Conservation (phyloP, 2,888 invertebrate species). For the Cephonodes hylas region DNA sequence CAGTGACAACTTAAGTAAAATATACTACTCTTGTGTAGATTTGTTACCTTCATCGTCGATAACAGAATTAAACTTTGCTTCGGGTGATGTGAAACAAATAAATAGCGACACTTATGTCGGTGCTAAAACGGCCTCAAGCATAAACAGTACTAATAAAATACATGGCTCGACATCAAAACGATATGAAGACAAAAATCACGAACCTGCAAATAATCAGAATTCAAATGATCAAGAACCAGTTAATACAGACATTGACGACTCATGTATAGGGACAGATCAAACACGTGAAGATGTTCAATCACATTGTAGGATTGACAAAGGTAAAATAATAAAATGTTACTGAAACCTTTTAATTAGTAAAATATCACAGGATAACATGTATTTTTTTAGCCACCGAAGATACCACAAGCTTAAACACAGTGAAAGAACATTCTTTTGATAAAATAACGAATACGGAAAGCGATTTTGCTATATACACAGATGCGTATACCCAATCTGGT, state of each 20-base stretch:
- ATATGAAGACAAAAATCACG: background rate
- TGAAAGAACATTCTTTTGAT: constrained; percentile 22
- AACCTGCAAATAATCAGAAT: background rate
- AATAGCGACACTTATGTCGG: constrained; percentile 54
- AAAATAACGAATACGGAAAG: constrained; percentile 34
- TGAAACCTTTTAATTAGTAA: background rate
- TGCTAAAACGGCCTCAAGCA: constrained; percentile 28
- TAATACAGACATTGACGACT: background rate
- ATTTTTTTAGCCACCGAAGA: background rate
- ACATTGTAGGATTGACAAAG: background rate
- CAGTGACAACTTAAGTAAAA: constrained; percentile 33
- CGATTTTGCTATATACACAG: constrained; percentile 13
- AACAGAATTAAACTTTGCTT: constrained; percentile 33
- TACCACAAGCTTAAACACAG: background rate
- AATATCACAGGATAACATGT: background rate
- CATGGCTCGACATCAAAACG: background rate
- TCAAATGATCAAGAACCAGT: background rate
- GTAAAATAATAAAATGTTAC: background rate
- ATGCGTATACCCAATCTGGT: constrained; percentile 16
- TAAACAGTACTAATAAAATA: background rate
- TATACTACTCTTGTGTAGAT: constrained; percentile 70
- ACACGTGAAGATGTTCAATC: background rate
- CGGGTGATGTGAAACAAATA: constrained; percentile 46
- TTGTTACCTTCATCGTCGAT: constrained; percentile 38
- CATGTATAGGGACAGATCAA: background rate